Percentiles rank a stretch among this genome's conserved stretches.
Conservation (phyloP, 2,888 invertebrate species). For the Eupithecia pulchellata region DNA sequence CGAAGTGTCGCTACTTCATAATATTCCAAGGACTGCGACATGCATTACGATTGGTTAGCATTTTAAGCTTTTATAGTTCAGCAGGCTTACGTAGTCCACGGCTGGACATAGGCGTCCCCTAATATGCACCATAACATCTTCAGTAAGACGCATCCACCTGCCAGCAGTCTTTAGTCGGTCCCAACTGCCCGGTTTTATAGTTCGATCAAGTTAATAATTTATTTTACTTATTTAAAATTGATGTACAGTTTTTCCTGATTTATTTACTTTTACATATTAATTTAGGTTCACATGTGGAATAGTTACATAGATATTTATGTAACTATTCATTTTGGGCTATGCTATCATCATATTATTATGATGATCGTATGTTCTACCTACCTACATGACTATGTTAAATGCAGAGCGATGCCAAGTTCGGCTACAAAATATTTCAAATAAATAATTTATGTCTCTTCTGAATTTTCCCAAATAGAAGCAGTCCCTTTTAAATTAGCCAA, state of each 20-base stretch:
- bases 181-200: background rate
- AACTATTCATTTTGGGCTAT: too few species aligned
- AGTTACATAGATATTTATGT: too few species aligned
- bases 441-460: background rate
- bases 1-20: conserved; percentile 87
- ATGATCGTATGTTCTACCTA: background rate
- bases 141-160: background rate
- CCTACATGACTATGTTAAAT: background rate
- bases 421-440: background rate
- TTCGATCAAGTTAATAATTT: background rate
- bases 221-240: too few species aligned
- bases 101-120: background rate
- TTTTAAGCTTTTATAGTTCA: background rate
- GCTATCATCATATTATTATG: too few species aligned
- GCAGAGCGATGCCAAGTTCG: background rate
- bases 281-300: too few species aligned
- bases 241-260: too few species aligned
- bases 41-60: conserved; percentile 82
- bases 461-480: background rate
- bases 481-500: background rate
- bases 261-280: background rate
- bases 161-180: background rate
- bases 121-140: background rate
- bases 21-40: conserved; percentile 86
- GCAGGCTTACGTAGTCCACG: background rate